Conservation (phyloP, 2,113 vertebrate genomes). For the Alaudala cheleensis region DNA sequence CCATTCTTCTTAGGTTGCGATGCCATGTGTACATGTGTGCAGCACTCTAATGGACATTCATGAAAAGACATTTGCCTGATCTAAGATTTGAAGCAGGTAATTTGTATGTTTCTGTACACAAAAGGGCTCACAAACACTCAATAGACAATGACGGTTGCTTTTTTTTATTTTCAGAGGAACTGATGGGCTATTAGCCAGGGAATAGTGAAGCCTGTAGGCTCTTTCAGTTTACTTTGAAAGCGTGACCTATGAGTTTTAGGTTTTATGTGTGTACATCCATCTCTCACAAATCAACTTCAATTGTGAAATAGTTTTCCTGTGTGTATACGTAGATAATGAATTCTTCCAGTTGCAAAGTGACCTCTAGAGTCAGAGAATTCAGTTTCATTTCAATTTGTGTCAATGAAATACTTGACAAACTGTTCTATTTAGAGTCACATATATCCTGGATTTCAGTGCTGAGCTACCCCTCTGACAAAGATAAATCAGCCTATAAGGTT, state of each 20-base stretch:
- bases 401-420: conserved; percentile 72
- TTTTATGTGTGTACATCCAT: conserved; percentile 55
- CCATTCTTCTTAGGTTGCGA: background rate
- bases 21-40: background rate
- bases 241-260: conserved; percentile 58
- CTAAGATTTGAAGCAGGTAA: background rate
- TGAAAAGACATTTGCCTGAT: background rate
- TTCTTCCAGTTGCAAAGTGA: conserved; percentile 76
- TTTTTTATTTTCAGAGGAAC: background rate
- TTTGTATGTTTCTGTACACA: background rate
- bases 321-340: conserved; percentile 70
- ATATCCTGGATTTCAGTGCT: conserved; percentile 56
- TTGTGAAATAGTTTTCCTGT: conserved; percentile 60
- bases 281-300: conserved; percentile 69
- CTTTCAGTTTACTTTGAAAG: conserved; percentile 54
- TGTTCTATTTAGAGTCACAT: conserved; percentile 58
- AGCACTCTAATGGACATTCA: background rate
- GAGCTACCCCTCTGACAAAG: conserved; percentile 61
- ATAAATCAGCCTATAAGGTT: conserved; percentile 52
- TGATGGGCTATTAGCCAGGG: background rate
- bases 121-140: background rate
- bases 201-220: conserved; percentile 1
- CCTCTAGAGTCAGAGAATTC: conserved; percentile 64
- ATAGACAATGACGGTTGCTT: background rate
- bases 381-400: conserved; percentile 75